phyloP scores from a whole-genome alignment of 2,113 vertebrate genomes.

The Stictonetta naevosa region DNA sequence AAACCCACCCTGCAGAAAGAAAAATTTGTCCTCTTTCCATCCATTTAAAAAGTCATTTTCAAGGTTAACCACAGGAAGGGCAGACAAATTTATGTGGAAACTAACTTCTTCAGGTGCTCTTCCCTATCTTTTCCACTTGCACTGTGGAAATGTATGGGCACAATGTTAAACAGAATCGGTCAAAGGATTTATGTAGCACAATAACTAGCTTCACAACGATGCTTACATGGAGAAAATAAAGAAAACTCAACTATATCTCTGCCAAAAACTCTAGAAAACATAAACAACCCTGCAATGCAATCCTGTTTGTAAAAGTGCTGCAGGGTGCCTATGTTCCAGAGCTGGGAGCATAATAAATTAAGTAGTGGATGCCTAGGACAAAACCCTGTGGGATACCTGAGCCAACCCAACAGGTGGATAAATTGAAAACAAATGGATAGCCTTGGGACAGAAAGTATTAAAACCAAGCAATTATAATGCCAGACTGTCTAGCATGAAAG shows the following conservation, averaged over 20 bases:
- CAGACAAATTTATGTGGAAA: neutral
- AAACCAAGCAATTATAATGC: slow-evolving; percentile 50
- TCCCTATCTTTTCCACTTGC: neutral
- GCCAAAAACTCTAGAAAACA: slow-evolving; percentile 41
- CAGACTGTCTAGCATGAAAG: slow-evolving; percentile 38
- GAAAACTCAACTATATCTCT: neutral
- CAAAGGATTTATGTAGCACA: neutral
- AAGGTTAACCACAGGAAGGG: slow-evolving; percentile 19
- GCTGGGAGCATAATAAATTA: slow-evolving; percentile 64
- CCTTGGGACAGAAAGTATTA: slow-evolving; percentile 67
- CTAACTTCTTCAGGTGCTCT: neutral
- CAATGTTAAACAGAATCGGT: neutral
- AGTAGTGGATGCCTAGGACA: slow-evolving; percentile 17
- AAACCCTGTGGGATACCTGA: slow-evolving; percentile 44
- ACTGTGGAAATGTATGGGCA: neutral
- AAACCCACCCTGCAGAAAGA: neutral
- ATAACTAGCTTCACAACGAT: neutral
- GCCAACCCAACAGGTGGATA: slow-evolving; percentile 42
- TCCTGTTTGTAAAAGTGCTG: slow-evolving; percentile 49
- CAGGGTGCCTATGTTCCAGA: slow-evolving; percentile 18
- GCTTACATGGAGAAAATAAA: neutral
- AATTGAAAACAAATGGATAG: slow-evolving; percentile 66
- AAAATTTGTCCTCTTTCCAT: neutral
- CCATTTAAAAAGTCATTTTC: neutral
- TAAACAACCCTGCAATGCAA: neutral